Base-by-base conservation (phyloP, 2,888 invertebrate species). In the Caenorhabditis sp. region DNA sequence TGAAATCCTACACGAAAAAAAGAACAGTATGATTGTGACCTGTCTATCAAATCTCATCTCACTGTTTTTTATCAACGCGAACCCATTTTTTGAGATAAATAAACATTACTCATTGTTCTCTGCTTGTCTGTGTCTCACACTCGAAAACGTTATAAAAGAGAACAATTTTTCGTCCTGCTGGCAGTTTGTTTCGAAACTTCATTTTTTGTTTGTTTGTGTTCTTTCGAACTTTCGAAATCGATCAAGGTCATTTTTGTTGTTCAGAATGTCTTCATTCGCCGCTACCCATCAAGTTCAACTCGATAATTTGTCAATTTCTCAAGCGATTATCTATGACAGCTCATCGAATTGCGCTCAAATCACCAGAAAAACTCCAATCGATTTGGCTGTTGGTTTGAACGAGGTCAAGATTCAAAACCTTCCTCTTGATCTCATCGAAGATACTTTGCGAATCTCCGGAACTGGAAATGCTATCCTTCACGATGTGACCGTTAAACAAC, bases 281-380 rank as follows among this genome's bases (percentile, higher is more conserved):
- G 53, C 52, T 38, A 62, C 66, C 21, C 50, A 65, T 62, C 50
- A 70, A 70, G n/a, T 66, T 62, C 59, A 70, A 65, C 27, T 62
- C 21, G 21, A 23, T 21, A 52, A 52, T 52, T 52, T 70, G 17
- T 53, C 57, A 26, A 70, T 70, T 59, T 49, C 52, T 14, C 70
- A 70, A 36, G 70, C 66, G 0, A 62, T 70, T 43, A 62, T 70
- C 59, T 70, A 70, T 59, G 61, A 54, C 20, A 61, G 65, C 26
- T 61, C 65, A 43, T 70, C 70, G 27, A 70, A 70, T 50, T 66
- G 65, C 17, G 71, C 71, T 10, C 57, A 71, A 49, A 54, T 71
- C 53, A 67, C 56, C 43, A 56, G 71, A 63, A 71, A 67, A 20
- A 67, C 67, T 63, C 63, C 59, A 43, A 26, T 67, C 21, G 63